Base-by-base conservation (phyloP, 2,888 invertebrate genomes). In the Myopa testacea region DNA sequence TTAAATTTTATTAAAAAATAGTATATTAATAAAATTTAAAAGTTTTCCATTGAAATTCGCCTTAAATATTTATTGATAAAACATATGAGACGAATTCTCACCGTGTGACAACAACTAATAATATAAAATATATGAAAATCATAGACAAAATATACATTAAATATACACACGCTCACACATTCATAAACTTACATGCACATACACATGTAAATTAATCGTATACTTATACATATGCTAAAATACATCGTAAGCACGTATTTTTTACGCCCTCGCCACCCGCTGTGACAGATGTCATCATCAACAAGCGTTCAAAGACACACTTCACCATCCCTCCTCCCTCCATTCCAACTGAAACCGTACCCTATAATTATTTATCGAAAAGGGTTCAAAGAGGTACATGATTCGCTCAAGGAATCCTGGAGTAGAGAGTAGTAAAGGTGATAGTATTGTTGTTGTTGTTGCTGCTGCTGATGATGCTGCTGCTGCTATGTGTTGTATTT, bases 281-380 rank as follows among this genome's bases (percentile, higher is more conserved):
- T 76, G 76, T 63, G 76, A 76, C 50, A 55, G 26, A 63, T 76
- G 76, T 62, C 75, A 76, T 68, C 63, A 69, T 40, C 19, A 58
- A 69, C 52, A 55, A 4, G 40, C 72, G 40, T 50, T 52, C 37
- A 65, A 8, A 65, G 10, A 70, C 52, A 70, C 19, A 38, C 65
- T 8, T 10, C 19, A 7, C 38, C 10, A 10, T 26, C 62, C 26
- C 26, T 34, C 62, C 62, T 3, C 38, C 65, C 63, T 6, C n/a
- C 34, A 3, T 19, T 50, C 19, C 50, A 14, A 50, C 26, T 37
- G 19, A 26, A 26, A 8, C 14, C 26, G 19, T 70, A 55, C 16
- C 45, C 45, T 45, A 37, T 34, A 55, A 70, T 26, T 8, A 34
- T 14, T 62, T 45, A 63, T 2, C 26, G 50, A 73, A 62, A 73